Conservation (phyloP, 2,797 vertebrate genomes). For the Crocodylus rhombifer region DNA sequence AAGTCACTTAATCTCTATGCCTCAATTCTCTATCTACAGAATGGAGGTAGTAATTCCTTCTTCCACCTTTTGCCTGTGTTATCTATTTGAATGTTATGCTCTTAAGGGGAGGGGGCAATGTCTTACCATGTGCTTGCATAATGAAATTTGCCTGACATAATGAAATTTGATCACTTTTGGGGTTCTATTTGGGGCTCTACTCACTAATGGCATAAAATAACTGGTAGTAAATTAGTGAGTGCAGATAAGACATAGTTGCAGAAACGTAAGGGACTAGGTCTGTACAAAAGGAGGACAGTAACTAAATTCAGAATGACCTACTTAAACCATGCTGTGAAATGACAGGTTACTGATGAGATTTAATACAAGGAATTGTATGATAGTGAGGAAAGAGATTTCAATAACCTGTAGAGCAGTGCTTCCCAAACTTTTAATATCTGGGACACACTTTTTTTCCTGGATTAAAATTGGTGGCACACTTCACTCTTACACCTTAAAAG, state of each 20-base stretch:
- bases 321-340: conserved; percentile 34
- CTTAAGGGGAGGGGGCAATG: not conserved
- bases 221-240: not conserved
- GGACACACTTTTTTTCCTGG: too few species aligned
- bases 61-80: not conserved
- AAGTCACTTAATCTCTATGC: not conserved
- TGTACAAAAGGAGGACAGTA: conserved; percentile 50
- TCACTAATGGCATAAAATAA: not conserved
- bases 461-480: too few species aligned
- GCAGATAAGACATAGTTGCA: not conserved
- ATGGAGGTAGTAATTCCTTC: not conserved
- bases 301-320: conserved; percentile 68
- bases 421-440: too few species aligned
- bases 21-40: not conserved
- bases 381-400: not conserved
- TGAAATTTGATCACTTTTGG: not conserved
- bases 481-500: too few species aligned
- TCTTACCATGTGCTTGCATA: not conserved
- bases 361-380: not conserved
- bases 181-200: not conserved
- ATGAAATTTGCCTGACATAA: not conserved
- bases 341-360: conserved; percentile 55
- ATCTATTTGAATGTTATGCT: not conserved
- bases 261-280: not conserved
- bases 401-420: not conserved